Evolutionary conservation across 2,113 vertebrate species (phyloP).

Genomic region (Toxotes jaculatrix): DNA sequence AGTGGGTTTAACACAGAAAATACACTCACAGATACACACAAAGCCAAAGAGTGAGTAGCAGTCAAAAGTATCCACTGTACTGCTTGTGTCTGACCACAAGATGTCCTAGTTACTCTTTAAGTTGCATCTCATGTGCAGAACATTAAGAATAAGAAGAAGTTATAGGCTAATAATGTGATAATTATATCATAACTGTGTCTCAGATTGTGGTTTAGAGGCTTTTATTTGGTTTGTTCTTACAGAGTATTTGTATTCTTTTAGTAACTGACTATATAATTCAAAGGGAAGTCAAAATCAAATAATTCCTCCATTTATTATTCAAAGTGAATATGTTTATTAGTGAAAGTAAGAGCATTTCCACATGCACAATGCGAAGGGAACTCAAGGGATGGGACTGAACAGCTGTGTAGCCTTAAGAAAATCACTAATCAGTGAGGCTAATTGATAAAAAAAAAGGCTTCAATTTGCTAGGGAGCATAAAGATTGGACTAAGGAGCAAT

Average conservation of each 20-base stretch:
- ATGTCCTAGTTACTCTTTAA: conserved; percentile 40
- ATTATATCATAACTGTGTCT: background rate
- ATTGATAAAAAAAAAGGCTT: no score
- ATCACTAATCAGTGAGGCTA: no score
- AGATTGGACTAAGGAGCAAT: no score
- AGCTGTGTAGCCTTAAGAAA: no score
- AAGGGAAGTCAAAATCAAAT: no score
- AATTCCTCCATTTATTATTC: background rate
- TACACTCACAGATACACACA: background rate
- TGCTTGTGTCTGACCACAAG: conserved; percentile 53
- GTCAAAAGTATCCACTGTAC: background rate
- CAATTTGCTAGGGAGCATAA: no score
- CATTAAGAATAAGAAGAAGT: background rate
- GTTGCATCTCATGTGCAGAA: background rate
- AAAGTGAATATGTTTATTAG: background rate
- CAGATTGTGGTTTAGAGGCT: background rate
- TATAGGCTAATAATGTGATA: background rate
- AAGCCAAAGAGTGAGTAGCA: background rate
- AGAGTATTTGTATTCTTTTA: no score
- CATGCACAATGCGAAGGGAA: no score
- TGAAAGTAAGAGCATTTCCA: no score
- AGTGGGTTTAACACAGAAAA: background rate
- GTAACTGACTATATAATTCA: background rate
- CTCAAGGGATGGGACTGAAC: no score
- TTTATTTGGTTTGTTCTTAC: background rate